phyloP scores from a whole-genome alignment of 2,797 vertebrate species.

The Huso huso region DNA sequence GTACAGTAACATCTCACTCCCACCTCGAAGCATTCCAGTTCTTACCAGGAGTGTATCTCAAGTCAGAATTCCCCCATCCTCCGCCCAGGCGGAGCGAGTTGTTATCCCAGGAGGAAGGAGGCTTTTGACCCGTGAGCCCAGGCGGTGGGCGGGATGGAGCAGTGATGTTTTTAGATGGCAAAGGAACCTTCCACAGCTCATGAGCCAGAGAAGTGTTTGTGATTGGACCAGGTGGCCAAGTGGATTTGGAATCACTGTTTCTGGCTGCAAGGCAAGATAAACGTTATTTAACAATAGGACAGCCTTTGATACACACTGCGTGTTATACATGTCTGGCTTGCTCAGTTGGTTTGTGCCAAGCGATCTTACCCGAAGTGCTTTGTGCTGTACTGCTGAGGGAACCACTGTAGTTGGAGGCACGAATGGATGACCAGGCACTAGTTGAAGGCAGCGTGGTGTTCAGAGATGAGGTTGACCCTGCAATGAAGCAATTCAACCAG shows the following conservation, averaged over 20 bases:
- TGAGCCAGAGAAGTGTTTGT: conserved; percentile 96
- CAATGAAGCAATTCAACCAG: not conserved
- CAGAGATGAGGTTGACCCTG: conserved; percentile 99
- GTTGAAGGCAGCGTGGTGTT: conserved; percentile 99
- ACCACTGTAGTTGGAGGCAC: conserved; percentile 99
- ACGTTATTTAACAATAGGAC: not conserved
- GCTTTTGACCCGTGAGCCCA: conserved; percentile 91
- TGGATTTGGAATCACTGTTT: conserved; percentile 92
- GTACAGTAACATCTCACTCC: no score
- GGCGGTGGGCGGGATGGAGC: conserved; percentile 93
- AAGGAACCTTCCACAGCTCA: conserved; percentile 98
- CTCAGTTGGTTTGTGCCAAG: not conserved
- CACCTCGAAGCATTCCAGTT: not conserved
- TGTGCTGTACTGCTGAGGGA: conserved; percentile 99
- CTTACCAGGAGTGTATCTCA: conserved; percentile 93
- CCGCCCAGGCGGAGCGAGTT: conserved; percentile 73
- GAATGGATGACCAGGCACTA: conserved; percentile 99
- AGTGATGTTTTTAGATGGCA: conserved; percentile 87
- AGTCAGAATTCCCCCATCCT: conserved; percentile 81
- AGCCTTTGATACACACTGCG: rapidly evolving
- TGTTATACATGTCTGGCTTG: not conserved
- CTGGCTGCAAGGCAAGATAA: conserved; percentile 61
- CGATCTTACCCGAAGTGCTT: conserved; percentile 91
- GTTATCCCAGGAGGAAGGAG: conserved; percentile 82
- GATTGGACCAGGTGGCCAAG: conserved; percentile 89